Base-by-base conservation (phyloP, 2,888 invertebrate species). In the Euplagia quadripunctaria region DNA sequence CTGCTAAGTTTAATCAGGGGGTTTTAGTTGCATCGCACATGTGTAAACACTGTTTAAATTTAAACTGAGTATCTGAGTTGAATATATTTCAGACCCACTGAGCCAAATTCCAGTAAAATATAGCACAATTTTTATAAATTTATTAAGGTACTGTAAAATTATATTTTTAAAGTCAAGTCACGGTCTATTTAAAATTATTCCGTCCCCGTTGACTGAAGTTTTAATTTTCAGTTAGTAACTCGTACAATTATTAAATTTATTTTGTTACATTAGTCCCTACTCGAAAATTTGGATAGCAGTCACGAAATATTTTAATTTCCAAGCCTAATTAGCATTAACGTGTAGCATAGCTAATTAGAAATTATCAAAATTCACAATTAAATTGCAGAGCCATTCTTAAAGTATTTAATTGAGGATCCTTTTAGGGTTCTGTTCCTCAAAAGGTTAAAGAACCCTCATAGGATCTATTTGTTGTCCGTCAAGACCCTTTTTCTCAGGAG, bases 281-380 rank as follows among this genome's bases (percentile, higher is more conserved):
- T 63, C 20, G 14, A 49, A 4, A 51, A 20, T 31, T 71, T 67
- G 20, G 73, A 77, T 70, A 71, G 71, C 71, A 72, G 73, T 66
- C 31, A 74, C 64, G 72, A 76, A 68, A 70, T n/a, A 61, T 73
- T 70, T 52, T 65, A 77, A 71, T 72, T 75, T 71, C 72, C 74
- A 58, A 68, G 68, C 74, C 42, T 76, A 83, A 80, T 85, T 71
- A 55, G 58, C 52, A 71, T 71, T 76, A 76, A 78, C 78, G 78
- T 78, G 86, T 86, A 82, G 82, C 86, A 86, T 86, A 82, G 55
- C 72, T 82, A 83, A 86, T 82, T 82, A 78, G 68, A 82, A 83
- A 85, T 85, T 82, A 82, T 65, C 20, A 20, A n/a, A n/a, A n/a
- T 55, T 55, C 11, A 41, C 7, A 41, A 63, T 7, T 17, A 41